A percentile compares a stretch with the other conserved stretches of the same genome.
phyloP scores from a whole-genome alignment of 2,888 invertebrate species.

The Archaeoteleia sp. region DNA sequence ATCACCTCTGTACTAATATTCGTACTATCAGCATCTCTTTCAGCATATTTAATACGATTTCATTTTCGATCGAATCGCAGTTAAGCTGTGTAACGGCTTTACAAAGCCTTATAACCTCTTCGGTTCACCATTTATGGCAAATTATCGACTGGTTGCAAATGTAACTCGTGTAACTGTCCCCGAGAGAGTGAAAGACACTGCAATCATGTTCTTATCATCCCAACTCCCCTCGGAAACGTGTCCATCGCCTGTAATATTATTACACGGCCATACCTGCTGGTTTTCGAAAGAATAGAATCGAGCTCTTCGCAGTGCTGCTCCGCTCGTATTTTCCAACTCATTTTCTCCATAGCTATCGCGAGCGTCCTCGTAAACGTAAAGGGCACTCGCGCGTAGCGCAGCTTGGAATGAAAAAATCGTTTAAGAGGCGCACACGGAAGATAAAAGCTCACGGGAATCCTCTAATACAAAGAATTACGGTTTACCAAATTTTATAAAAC shows the following conservation, averaged over 20 bases:
- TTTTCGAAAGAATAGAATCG: slow-evolving; percentile 38
- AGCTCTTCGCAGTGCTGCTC: slow-evolving; percentile 47
- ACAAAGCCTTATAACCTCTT: slow-evolving; percentile 22
- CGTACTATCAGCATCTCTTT: slow-evolving; percentile 37
- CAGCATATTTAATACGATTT: slow-evolving; percentile 49
- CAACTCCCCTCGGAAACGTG: slow-evolving; percentile 40
- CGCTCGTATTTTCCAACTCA: slow-evolving; percentile 67
- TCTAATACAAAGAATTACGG: slow-evolving; percentile 27
- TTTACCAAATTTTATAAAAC: slow-evolving; percentile 18
- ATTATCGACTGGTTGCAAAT: slow-evolving; percentile 64
- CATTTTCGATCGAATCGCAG: slow-evolving; percentile 54
- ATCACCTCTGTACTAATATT: slow-evolving; percentile 21
- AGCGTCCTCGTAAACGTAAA: slow-evolving; percentile 68
- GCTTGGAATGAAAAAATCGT: slow-evolving; percentile 43
- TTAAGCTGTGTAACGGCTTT: slow-evolving; percentile 42
- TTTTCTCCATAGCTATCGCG: slow-evolving; percentile 65
- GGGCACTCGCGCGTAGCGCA: slow-evolving; percentile 66
- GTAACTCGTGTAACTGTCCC: slow-evolving; percentile 66
- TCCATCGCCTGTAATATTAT: slow-evolving; percentile 39
- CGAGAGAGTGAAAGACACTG: slow-evolving; percentile 61
- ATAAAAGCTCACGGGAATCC: slow-evolving; percentile 22
- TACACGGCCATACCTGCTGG: slow-evolving; percentile 25
- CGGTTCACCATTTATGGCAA: slow-evolving; percentile 62
- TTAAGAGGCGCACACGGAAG: slow-evolving; percentile 21
- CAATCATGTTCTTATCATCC: slow-evolving; percentile 66